Evolutionary conservation across 2,113 vertebrate genomes (phyloP).

Genomic region (Bothrops jararaca): DNA sequence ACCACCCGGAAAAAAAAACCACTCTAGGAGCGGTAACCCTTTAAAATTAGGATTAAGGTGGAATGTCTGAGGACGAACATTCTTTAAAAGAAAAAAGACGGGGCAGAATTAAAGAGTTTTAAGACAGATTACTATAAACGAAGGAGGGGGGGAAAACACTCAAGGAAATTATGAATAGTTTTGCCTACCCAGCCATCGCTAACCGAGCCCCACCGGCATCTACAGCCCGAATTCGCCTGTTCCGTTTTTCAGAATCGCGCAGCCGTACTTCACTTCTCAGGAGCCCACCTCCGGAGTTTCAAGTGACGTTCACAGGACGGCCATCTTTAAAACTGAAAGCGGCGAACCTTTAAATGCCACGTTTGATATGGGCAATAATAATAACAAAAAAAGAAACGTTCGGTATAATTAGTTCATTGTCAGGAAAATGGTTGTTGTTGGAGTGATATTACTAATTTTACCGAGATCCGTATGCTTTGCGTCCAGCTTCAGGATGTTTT

Average conservation of each 20-base stretch:
- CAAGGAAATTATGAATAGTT: not conserved
- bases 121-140: no score
- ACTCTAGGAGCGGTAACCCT: not conserved
- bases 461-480: not conserved
- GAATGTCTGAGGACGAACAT: not conserved
- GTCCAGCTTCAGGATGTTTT: not conserved
- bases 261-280: accelerated
- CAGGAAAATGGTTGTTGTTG: not conserved
- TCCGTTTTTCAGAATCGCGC: accelerated
- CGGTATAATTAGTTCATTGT: no score
- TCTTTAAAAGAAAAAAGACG: not conserved
- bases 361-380: not conserved
- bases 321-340: conserved; percentile 2
- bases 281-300: not conserved
- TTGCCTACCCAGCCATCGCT: not conserved
- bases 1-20: not conserved
- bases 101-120: no score
- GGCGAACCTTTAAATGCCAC: not conserved
- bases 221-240: not conserved
- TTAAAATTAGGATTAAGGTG: not conserved
- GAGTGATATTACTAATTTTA: not conserved
- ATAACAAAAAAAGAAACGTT: accelerated
- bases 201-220: not conserved
- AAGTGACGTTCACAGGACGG: not conserved
- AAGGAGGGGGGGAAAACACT: not conserved